Base-by-base conservation (phyloP, 2,888 invertebrate species). In the Lepidochitona cinerea region DNA sequence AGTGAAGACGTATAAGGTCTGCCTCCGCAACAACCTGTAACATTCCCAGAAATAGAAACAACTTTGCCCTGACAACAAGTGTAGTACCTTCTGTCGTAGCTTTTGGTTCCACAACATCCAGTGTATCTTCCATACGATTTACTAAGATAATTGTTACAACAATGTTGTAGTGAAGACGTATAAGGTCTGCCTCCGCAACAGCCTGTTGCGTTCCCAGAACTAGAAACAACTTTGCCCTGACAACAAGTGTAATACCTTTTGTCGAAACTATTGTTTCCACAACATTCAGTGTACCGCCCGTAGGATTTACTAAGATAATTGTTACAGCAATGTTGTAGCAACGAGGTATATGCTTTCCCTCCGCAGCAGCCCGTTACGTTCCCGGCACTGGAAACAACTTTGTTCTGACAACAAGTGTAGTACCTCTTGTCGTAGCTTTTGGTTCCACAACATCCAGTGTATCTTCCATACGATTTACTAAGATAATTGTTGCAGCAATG, bases 381-480 rank as follows among this genome's bases (percentile, higher is more conserved):
- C 9, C 23, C 66, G 35, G n/a, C n/a, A 3, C 9, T 66, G 37
- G 35, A n/a, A 23, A 66, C 66, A n/a, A 66, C 66, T 36, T n/a
- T n/a, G 14, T 18, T 18, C 2, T 36, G 23, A 66, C 66, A 66
- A 37, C 66, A 66, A n/a, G 66, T n/a, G n/a, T 12, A 37, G 23
- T 18, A 66, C 18, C 35, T 2, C 29, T 18, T 35, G 37, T 66
- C 66, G 36, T 66, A 66, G 12, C 36, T 23, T 66, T 26, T 26
- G 9, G 4, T 66, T 37, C 66, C 66, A 66, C 66, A 66, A 37
- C 66, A 66, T 12, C n/a, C 66, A 3, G 35, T 37, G 66, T 35
- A 36, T 3, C 14, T 12, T 36, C 66, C 66, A 35, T 4, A 37
- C 18, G 36, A n/a, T 23, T 18, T 35, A 14, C 23, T 14, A 32